Percentiles rank a stretch among this genome's conserved stretches.
Conservation (phyloP, 2,113 vertebrate genomes). For the Tachysurus vachellii region DNA sequence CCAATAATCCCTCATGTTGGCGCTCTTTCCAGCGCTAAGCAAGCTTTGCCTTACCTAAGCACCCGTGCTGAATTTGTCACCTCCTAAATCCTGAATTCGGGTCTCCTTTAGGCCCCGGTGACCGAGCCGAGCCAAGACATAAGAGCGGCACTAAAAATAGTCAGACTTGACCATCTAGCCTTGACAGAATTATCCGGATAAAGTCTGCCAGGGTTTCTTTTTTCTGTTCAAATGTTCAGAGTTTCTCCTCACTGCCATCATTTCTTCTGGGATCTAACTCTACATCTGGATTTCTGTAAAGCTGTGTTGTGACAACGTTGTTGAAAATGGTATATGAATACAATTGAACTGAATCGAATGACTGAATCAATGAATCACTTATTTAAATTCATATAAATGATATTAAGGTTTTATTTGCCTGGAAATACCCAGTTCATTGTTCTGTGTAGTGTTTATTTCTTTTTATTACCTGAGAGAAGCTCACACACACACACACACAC, state of each 20-base stretch:
- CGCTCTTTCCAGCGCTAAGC: not conserved
- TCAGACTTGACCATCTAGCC: not conserved
- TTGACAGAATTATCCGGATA: conserved; percentile 12
- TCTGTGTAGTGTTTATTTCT: not conserved
- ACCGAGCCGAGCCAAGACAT: not conserved
- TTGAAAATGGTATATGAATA: not conserved
- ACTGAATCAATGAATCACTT: not conserved
- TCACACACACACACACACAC: not conserved
- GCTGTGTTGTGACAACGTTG: not conserved
- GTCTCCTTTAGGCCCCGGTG: not conserved
- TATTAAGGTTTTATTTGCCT: not conserved
- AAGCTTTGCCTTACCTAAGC: not conserved
- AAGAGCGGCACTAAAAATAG: conserved; percentile 13
- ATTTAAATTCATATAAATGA: not conserved
- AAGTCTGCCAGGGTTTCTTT: not conserved
- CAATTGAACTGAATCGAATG: not conserved
- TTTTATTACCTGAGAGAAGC: not conserved
- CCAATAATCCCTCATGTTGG: conserved; percentile 1
- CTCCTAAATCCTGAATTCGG: conserved; percentile 4
- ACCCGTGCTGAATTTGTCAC: conserved; percentile 16
- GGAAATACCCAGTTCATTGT: not conserved
- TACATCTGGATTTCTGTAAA: not conserved
- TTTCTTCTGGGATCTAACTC: no score
- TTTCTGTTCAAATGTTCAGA: not conserved
- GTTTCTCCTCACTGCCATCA: not conserved